Conservation (phyloP, 2,888 invertebrate genomes). For the Hetaerina titia region DNA sequence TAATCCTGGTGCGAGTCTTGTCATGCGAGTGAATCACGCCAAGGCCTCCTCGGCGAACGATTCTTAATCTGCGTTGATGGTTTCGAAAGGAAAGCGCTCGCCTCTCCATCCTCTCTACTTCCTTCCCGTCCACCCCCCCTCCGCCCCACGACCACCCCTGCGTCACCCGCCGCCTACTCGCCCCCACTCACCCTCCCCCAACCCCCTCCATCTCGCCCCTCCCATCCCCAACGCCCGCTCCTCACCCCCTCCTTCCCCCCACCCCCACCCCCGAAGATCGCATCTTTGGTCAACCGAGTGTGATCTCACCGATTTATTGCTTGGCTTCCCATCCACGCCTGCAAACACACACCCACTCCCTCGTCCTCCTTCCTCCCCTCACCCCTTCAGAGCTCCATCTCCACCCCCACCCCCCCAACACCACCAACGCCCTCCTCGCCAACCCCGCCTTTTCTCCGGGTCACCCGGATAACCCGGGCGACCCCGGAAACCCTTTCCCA, state of each 20-base stretch:
- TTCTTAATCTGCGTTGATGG: too few species aligned
- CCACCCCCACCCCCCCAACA: not conserved
- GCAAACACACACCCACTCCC: not conserved
- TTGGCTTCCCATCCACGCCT: constrained; percentile 52
- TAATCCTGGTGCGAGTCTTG: too few species aligned
- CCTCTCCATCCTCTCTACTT: not conserved
- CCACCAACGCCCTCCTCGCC: not conserved
- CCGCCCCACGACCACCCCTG: not conserved
- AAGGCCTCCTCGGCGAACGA: too few species aligned
- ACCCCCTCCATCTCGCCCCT: not conserved
- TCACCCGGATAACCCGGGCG: not conserved
- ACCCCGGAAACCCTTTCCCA: not conserved
- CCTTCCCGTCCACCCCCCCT: not conserved
- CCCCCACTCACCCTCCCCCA: not conserved
- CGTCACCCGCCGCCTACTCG: not conserved
- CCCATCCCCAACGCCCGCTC: not conserved
- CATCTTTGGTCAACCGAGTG: constrained; percentile 52
- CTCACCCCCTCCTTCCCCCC: not conserved
- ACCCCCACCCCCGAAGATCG: not conserved
- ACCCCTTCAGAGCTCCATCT: not conserved
- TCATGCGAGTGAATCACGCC: too few species aligned
- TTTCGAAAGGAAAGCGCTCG: not conserved
- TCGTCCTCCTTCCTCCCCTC: too few species aligned
- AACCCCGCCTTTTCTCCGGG: constrained; percentile 15
- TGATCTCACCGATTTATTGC: constrained; percentile 37